Evolutionary conservation across 1,140 invertebrate species (phyloP).

Genomic region (Megalopta genalis): DNA sequence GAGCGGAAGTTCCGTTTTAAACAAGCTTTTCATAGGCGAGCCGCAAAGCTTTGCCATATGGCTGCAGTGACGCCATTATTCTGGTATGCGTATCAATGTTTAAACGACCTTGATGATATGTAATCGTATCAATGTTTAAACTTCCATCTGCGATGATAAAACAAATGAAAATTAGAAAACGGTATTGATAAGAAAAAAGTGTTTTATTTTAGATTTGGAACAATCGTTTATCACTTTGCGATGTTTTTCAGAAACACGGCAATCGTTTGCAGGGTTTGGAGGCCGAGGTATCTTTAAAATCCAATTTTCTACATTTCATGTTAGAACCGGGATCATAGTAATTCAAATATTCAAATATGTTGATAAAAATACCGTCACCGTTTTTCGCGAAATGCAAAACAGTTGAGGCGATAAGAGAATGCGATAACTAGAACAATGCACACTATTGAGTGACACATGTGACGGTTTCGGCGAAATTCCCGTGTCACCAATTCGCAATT

Average conservation of each 20-base stretch:
- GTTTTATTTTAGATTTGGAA: not conserved
- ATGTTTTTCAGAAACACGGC: not conserved
- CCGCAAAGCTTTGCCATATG: not conserved
- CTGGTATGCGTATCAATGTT: slow-evolving; percentile 24
- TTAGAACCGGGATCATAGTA: not conserved
- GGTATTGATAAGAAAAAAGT: not conserved
- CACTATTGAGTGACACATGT: not conserved
- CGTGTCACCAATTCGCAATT: not conserved
- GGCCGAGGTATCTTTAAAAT: not conserved
- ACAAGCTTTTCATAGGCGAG: too few relatives aligned
- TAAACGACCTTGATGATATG: slow-evolving; percentile 13
- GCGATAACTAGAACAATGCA: slow-evolving; percentile 4
- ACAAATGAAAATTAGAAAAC: too few relatives aligned
- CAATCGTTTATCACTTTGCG: not conserved
- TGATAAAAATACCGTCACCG: not conserved
- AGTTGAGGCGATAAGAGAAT: not conserved
- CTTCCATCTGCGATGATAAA: slow-evolving; percentile 11
- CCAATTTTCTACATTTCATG: not conserved
- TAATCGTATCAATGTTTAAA: not conserved
- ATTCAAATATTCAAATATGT: not conserved
- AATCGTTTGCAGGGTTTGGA: not conserved
- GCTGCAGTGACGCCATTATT: slow-evolving; percentile 20
- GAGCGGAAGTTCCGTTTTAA: too few relatives aligned
- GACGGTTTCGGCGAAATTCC: not conserved
- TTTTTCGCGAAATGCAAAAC: not conserved